phyloP scores from a whole-genome alignment of 1,140 invertebrate species.

The Uloborus diversus region DNA sequence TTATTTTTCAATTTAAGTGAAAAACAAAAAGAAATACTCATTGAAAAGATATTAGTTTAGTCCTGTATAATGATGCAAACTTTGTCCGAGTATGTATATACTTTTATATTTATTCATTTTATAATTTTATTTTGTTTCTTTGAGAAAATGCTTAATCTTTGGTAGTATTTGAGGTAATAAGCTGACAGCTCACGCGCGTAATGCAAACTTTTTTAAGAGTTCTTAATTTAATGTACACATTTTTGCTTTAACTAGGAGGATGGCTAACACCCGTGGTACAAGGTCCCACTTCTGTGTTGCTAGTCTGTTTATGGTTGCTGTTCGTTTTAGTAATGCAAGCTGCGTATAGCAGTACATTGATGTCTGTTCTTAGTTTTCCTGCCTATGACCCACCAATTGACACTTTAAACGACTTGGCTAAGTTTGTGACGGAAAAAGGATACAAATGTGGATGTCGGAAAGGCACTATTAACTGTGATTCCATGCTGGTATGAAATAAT shows the following conservation, averaged over 20 bases:
- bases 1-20: too few relatives aligned
- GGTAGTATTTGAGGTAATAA: too few relatives aligned
- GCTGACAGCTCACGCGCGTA: not conserved
- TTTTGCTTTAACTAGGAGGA: not conserved
- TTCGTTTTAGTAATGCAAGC: slow-evolving; percentile 2
- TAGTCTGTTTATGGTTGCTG: not conserved
- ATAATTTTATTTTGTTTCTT: too few relatives aligned
- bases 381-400: not conserved
- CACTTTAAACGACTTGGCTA: not conserved
- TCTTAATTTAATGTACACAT: not conserved
- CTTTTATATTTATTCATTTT: too few relatives aligned
- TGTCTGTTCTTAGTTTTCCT: not conserved
- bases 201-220: not conserved
- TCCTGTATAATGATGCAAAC: too few relatives aligned
- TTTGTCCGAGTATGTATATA: too few relatives aligned
- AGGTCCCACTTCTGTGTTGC: not conserved
- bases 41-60: too few relatives aligned
- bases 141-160: too few relatives aligned
- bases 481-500: not conserved
- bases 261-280: not conserved
- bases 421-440: not conserved
- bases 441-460: slow-evolving; percentile 1
- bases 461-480: not conserved
- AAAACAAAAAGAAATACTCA: too few relatives aligned
- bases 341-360: not conserved